phyloP scores from a whole-genome alignment of 2,797 vertebrate genomes.

The Novumbra hubbsi region DNA sequence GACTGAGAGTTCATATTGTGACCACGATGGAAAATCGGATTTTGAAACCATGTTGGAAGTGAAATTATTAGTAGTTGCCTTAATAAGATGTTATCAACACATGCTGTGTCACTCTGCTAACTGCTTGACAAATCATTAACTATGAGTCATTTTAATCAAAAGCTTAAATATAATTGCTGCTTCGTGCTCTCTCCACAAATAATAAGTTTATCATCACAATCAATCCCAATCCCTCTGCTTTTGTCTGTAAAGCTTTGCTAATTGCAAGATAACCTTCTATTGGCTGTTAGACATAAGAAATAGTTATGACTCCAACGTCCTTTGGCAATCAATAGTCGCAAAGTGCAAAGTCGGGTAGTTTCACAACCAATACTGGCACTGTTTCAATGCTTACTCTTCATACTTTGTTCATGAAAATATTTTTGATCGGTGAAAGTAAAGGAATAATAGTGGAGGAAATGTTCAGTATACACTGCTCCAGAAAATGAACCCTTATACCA shows the following conservation, averaged over 20 bases:
- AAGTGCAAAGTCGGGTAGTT: not conserved
- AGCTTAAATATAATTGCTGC: slow-evolving; percentile 4
- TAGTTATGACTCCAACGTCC: not conserved
- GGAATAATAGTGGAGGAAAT: not conserved
- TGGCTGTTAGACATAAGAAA: not conserved
- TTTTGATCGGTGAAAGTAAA: not conserved
- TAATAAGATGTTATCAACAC: not conserved
- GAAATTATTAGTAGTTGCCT: not conserved
- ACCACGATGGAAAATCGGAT: not conserved
- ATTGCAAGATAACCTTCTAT: not conserved
- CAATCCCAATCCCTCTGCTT: not conserved
- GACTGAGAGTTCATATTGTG: not conserved
- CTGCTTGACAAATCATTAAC: slow-evolving; percentile 39
- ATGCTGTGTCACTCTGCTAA: slow-evolving; percentile 41
- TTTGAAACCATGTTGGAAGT: not conserved
- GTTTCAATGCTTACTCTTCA: not conserved
- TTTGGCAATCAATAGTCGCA: not conserved
- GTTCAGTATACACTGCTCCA: not conserved
- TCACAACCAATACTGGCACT: not conserved
- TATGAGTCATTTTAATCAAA: slow-evolving; percentile 41
- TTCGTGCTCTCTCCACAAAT: not conserved
- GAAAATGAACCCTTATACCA: too few relatives aligned
- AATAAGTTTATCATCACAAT: not conserved
- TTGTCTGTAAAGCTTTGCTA: not conserved
- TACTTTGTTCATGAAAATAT: not conserved